Base-by-base conservation (phyloP, 1,140 invertebrate genomes). In the Ips typographus region DNA sequence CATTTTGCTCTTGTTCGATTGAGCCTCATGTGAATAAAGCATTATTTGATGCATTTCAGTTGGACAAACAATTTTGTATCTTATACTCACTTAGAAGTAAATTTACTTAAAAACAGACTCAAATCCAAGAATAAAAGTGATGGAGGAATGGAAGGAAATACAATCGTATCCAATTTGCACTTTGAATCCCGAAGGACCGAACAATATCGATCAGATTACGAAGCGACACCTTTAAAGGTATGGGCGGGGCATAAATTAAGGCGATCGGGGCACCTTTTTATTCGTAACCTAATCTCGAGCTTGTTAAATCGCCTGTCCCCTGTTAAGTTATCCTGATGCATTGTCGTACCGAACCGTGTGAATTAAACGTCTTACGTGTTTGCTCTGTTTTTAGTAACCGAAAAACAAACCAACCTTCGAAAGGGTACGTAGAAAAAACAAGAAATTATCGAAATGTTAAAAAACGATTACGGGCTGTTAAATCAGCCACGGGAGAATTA, bases 401-500 rank as follows among this genome's bases (percentile, higher is more conserved):
- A 22, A 22, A 22, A 22, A 22, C 22, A 0, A 22, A 22, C 22
- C 22, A 22, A 22, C 22, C 22, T 22, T 22, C 22, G 22, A 22
- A 22, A 22, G 22, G 22, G 22, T 22, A 22, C 22, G 22, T 22
- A 22, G 22, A 22, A 22, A 22, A 22, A 22, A 22, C 22, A 22
- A 22, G 22, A 22, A 22, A 22, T 22, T 22, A 67, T 49, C 40
- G 55, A 49, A 67, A 57, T 66, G 4, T 58, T 58, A 58, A 39
- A 59, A 47, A 66, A 57, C 39, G 42, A 67, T 53, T 55, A 58
- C 42, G 55, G 44, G 38, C 47, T 61, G 44, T 40, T 68, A 68
- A 68, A 68, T 53, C 44, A 68, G 58, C 65, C 56, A 68, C 44
- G 56, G 71, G 72, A 70, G 61, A 73, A 73, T 73, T 73, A 73